Base-by-base conservation (phyloP, 2,888 invertebrate species). In the Seira ritae region DNA sequence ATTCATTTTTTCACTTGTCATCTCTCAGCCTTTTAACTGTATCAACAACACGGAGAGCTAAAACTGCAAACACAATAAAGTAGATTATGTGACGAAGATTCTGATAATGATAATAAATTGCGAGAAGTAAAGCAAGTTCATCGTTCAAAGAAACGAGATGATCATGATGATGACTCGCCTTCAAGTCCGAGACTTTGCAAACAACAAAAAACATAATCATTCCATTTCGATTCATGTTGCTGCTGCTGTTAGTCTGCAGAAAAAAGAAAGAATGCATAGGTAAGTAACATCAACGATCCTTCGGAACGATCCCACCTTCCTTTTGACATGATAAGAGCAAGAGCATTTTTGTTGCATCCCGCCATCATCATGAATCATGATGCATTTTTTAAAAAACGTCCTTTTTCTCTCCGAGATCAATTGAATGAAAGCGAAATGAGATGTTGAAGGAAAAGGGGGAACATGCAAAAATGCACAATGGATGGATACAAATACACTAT, bases 61-160 rank as follows among this genome's bases (percentile, higher is more conserved):
- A n/a, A 12, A 55, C 15, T n/a, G 17, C 15, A 55, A 8, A 55
- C 17, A 55, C 55, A 55, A 55, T 55, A 12, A 55, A 3, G 55
- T 55, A 55, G 55, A 55, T 55, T 55, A 55, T 55, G 55, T 55
- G 55, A 55, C 55, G 55, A 55, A 55, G 55, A 55, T 55, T 3
- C 55, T 55, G 55, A 55, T 55, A 55, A 55, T 55, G n/a, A 55
- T 55, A 55, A 55, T 55, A 55, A 55, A 55, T 55, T 55, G 55
- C 17, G 8, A 31, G 8, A 31, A 55, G 55, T 55, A 55, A 55
- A 55, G 55, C 55, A 55, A 55, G 17, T 31, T 31, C 31, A 31
- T 31, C 31, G 31, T 31, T 31, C 31, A 31, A 31, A n/a, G n/a
- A n/a, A 31, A 31, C 31, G 31, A 31, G 31, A 31, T 31, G 31